Conservation (phyloP, 1,140 invertebrate species). For the Drosophila sechellia region DNA sequence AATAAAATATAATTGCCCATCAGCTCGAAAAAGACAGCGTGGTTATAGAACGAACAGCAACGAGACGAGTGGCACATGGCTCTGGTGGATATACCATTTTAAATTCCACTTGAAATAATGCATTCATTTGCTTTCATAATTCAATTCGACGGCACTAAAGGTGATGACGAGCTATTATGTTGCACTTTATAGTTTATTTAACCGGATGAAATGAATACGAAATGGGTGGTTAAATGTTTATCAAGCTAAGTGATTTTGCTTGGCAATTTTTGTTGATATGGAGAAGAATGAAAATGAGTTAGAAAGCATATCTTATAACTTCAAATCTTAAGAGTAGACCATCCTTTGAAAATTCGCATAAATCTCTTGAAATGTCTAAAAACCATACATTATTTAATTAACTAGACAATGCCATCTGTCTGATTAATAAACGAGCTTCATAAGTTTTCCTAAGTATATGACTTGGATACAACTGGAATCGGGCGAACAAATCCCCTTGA, state of each 20-base stretch:
- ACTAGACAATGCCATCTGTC: conserved; percentile 1
- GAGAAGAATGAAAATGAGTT: background rate
- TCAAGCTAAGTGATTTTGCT: background rate
- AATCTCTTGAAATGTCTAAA: background rate
- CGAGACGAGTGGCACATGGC: conserved; percentile 1
- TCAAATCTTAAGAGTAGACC: no score
- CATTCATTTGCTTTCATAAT: conserved; percentile 27
- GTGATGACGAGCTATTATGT: conserved; percentile 19
- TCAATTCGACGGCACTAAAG: conserved; percentile 19
- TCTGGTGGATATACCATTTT: conserved; percentile 32
- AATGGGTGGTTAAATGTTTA: background rate
- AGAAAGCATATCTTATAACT: background rate
- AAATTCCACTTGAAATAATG: conserved; percentile 46
- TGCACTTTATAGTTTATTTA: conserved; percentile 1
- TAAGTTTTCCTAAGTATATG: background rate
- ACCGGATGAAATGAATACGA: background rate
- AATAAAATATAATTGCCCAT: conserved; percentile 59
- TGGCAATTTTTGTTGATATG: background rate
- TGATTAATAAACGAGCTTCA: background rate
- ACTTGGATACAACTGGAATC: conserved; percentile 12
- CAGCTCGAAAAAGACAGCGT: conserved; percentile 29
- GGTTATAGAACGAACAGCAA: background rate
- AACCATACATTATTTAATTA: background rate
- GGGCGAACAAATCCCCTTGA: conserved; percentile 5
- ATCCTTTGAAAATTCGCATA: background rate